These are phyloP conservation scores for Linnaemya tessellans DNA, from an alignment of 2,888 invertebrate genomes.

Conservation along the genomic window DNA sequence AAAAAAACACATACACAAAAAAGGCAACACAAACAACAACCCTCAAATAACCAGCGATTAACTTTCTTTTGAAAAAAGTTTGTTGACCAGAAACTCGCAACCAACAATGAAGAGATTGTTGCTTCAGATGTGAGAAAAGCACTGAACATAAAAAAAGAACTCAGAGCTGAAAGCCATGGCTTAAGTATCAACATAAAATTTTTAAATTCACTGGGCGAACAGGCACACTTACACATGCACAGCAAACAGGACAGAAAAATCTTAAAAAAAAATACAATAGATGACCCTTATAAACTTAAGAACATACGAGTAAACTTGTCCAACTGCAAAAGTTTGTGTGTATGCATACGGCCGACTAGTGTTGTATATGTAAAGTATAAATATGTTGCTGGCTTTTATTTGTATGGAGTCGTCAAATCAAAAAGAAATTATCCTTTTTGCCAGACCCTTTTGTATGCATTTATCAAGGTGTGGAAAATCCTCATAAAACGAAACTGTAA, in stretches of 20 bases:
- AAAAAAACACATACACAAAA: conserved; percentile 15
- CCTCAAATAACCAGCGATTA: conserved; percentile 66
- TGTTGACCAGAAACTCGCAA: conserved; percentile 67
- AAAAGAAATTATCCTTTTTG: conserved; percentile 77
- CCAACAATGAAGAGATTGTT: conserved; percentile 53
- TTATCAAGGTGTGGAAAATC: conserved; percentile 64
- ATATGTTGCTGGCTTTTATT: conserved; percentile 38
- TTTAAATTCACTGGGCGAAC: conserved; percentile 51
- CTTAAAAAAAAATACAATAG: conserved; percentile 23
- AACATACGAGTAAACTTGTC: neutral
- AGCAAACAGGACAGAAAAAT: conserved; percentile 36
- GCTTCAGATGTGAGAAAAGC: conserved; percentile 1
- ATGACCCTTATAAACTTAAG: conserved; percentile 61
- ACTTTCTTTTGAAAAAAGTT: conserved; percentile 66
- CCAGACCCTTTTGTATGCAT: conserved; percentile 56
- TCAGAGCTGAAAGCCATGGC: conserved; percentile 60
- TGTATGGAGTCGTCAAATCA: conserved; percentile 74
- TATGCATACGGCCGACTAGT: conserved; percentile 25
- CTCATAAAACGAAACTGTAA: conserved; percentile 65
- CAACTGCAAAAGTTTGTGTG: neutral
- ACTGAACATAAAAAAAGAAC: neutral
- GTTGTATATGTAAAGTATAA: neutral
- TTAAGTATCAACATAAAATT: conserved; percentile 70
- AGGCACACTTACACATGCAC: conserved; percentile 18
- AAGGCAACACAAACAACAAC: conserved; percentile 26